These are phyloP conservation scores for Aspidiotus rigidus DNA, from an alignment of 2,888 invertebrate species.

Conservation along the genomic window DNA sequence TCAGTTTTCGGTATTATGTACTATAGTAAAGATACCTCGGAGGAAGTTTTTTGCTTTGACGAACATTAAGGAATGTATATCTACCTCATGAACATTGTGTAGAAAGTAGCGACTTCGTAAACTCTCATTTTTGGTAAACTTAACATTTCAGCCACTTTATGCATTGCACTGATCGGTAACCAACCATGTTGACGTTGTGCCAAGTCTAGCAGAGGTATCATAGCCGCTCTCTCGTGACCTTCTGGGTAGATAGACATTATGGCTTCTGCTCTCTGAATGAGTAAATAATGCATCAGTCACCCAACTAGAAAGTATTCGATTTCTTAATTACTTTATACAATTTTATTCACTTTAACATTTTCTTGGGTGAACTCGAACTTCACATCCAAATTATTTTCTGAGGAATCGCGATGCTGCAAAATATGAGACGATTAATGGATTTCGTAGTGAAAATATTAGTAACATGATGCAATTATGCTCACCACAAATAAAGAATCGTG, in stretches of 20 bases:
- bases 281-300: conserved; percentile 12
- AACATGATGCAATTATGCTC: conserved; percentile 36
- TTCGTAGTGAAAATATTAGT: conserved; percentile 8
- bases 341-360: conserved; percentile 62
- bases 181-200: conserved; percentile 97
- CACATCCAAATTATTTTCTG: conserved; percentile 76
- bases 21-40: too few relatives aligned
- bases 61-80: not conserved
- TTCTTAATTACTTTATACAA: not conserved
- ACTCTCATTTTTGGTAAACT: conserved; percentile 91
- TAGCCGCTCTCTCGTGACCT: conserved; percentile 88
- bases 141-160: conserved; percentile 90
- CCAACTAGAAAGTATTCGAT: not conserved
- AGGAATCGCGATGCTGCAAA: conserved; percentile 66
- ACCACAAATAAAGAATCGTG: conserved; percentile 61
- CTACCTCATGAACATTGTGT: conserved; percentile 98
- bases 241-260: conserved; percentile 88
- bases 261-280: conserved; percentile 66
- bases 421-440: not conserved
- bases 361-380: conserved; percentile 81
- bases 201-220: conserved; percentile 90
- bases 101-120: conserved; percentile 99
- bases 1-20: not conserved
- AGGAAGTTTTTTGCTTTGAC: too few relatives aligned
- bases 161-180: conserved; percentile 97